Percentiles rank a stretch among this genome's conserved stretches.
Evolutionary conservation across 2,888 invertebrate species (phyloP).

Genomic region (Sphaerophoria rueppellii): DNA sequence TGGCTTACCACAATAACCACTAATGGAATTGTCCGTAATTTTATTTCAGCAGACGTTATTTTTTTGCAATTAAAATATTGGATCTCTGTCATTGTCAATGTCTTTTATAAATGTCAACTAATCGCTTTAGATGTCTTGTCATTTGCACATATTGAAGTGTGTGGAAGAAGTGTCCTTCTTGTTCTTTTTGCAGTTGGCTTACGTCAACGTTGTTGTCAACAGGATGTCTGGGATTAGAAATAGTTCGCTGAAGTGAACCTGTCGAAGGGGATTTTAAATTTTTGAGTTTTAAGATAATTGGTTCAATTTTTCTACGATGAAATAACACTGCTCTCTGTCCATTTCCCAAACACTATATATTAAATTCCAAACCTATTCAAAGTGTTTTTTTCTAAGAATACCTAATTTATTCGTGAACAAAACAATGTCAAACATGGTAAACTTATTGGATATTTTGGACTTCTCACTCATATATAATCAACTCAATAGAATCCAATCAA

Average conservation of each 20-base stretch:
- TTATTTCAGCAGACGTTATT: neutral
- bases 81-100: constrained; percentile 20
- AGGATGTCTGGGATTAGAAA: no score
- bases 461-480: neutral
- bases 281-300: no score
- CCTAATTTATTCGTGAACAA: neutral
- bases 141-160: neutral
- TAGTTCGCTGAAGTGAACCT: no score
- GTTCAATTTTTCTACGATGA: no score
- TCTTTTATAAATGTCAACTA: constrained; percentile 8
- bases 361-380: no score
- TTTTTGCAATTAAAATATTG: constrained; percentile 3
- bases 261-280: no score
- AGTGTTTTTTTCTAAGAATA: neutral
- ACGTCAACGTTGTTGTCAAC: no score
- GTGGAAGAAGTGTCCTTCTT: neutral
- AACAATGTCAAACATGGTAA: constrained; percentile 10
- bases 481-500: constrained; percentile 13
- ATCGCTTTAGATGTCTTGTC: neutral
- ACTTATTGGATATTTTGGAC: neutral
- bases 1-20: constrained; percentile 28
- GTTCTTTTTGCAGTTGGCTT: neutral
- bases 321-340: no score
- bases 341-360: no score
- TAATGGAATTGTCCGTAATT: constrained; percentile 45